These are phyloP conservation scores for Zhuqinia jingwanae DNA, from an alignment of 2,888 invertebrate species.

Conservation along the genomic window DNA sequence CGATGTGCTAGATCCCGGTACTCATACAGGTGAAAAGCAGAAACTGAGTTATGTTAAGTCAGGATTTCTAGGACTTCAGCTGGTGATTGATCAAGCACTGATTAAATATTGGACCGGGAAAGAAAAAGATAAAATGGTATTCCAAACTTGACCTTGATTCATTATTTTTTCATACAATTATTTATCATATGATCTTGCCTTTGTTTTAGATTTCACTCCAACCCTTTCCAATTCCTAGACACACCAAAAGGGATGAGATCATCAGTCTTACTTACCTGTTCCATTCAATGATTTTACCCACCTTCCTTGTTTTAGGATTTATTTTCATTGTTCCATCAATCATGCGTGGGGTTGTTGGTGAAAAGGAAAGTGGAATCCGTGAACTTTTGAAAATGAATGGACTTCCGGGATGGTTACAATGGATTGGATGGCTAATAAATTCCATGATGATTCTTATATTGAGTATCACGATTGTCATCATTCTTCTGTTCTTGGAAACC, in stretches of 20 bases:
- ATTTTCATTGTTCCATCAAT: conserved; percentile 83
- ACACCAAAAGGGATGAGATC: conserved; percentile 75
- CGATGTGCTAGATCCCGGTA: neutral
- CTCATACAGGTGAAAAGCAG: neutral
- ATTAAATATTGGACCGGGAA: conserved; percentile 67
- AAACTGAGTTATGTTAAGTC: conserved; percentile 70
- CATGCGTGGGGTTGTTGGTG: conserved; percentile 84
- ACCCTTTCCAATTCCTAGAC: conserved; percentile 80
- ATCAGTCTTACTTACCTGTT: conserved; percentile 51
- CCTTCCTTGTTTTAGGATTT: conserved; percentile 82
- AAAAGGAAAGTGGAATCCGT: conserved; percentile 84
- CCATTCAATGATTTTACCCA: conserved; percentile 80
- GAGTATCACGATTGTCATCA: conserved; percentile 80
- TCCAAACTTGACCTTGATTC: no score
- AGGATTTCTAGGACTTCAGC: conserved; percentile 78
- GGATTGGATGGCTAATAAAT: conserved; percentile 83
- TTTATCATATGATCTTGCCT: no score
- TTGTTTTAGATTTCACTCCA: conserved; percentile 82
- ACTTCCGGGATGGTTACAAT: conserved; percentile 83
- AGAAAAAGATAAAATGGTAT: no score
- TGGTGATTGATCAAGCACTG: conserved; percentile 75
- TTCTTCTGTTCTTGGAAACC: conserved; percentile 79
- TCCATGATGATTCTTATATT: conserved; percentile 81
- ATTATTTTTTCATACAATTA: no score
- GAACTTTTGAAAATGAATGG: conserved; percentile 85